These are phyloP conservation scores for Cichladusa arquata DNA, from an alignment of 2,113 vertebrate species.

Conservation along the genomic window DNA sequence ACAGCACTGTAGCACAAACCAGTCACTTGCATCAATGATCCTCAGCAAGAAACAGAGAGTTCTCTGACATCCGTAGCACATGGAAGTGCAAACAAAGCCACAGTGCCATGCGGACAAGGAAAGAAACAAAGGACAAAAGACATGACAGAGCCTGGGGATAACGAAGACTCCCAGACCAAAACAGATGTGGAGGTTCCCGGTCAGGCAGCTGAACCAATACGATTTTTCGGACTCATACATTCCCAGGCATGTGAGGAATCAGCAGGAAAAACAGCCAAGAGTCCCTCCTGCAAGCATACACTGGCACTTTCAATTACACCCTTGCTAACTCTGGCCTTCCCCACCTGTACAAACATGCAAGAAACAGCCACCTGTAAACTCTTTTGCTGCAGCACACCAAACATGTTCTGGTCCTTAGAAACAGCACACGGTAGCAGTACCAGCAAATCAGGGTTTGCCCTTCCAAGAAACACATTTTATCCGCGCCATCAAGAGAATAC, in stretches of 20 bases:
- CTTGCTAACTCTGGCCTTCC: background rate
- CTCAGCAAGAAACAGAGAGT: fast-evolving
- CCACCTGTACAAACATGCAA: background rate
- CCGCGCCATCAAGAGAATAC: fast-evolving
- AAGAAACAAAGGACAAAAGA: background rate
- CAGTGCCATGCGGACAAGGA: fast-evolving
- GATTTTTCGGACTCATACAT: fast-evolving
- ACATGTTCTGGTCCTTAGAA: fast-evolving
- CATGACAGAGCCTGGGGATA: fast-evolving
- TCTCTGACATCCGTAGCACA: fast-evolving
- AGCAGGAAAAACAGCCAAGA: background rate
- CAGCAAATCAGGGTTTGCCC: background rate
- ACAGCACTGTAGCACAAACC: background rate
- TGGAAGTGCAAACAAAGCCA: background rate
- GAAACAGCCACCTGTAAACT: fast-evolving
- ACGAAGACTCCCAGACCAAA: background rate
- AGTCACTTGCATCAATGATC: fast-evolving
- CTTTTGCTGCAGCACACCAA: fast-evolving
- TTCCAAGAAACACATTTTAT: background rate
- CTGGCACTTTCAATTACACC: background rate
- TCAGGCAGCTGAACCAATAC: background rate
- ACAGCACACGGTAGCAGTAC: fast-evolving
- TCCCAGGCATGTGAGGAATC: fast-evolving
- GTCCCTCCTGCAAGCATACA: background rate
- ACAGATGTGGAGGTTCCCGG: background rate